Base-by-base conservation (phyloP, 37 sponge, comb jelly and placozoan genomes). In the Spongia lamella region DNA sequence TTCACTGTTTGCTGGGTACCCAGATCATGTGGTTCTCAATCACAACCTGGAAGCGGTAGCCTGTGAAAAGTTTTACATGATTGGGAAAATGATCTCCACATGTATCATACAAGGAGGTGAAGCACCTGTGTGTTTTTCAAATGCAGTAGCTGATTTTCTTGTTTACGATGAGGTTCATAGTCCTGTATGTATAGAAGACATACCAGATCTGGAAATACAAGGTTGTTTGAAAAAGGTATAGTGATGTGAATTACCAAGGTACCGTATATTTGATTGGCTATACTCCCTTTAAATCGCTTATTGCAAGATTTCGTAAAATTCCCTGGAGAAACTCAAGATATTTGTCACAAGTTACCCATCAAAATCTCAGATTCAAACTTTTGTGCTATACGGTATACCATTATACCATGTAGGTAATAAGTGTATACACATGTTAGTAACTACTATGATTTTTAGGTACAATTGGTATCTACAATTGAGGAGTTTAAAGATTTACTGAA, bases 31-130 rank as follows among this genome's bases (percentile, higher is more conserved):
- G 26, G 51, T 79, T 22, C 79, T 70, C 29, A 6, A 26, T 14
- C 79, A 79, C 56, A 79, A 56, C 38, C 34, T 79, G 29, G 59
- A 66, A 29, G 79, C 69, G 25, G 79, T 79, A 39, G 68, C 68
- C 2, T 30, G 7, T 6, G 68, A 56, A 29, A 79, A 26, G 2
- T 79, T 30, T 33, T 67, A 21, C 27, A 35, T 66, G 9, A 51
- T 79, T 35, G 79, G 79, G 1, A 67, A 68, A 68, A 66, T 79
- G 39, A 57, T 79, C 15, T 39, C 79, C 16, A 68, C 70, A 22
- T 56, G 62, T 33, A 5, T 79, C 2, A 61, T 79, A 6, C 68
- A 79, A 36, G 79, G 79, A 16, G n/a, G n/a, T n/a, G 33, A 79
- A 31, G 51, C 79, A 51, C 79, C 60, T 4, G 43, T 68, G 38